phyloP scores from a whole-genome alignment of 1,140 invertebrate species.

The Lethocerus indicus region DNA sequence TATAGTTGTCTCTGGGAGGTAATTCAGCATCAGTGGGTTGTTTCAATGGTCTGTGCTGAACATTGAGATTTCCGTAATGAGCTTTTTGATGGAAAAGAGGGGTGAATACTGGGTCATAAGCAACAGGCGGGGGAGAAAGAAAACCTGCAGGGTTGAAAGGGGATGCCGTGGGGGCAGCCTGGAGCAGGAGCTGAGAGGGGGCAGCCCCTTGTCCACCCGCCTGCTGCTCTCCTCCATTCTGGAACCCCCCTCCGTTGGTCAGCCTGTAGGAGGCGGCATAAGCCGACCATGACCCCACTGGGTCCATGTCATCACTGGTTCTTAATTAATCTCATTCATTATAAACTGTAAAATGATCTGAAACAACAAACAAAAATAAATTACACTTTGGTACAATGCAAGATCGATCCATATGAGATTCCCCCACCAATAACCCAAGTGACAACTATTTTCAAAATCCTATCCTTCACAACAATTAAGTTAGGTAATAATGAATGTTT shows the following conservation, averaged over 20 bases:
- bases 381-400: too few relatives aligned
- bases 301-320: slow-evolving; percentile 38
- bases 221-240: slow-evolving; percentile 36
- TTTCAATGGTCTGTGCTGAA: slow-evolving; percentile 31
- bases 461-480: too few relatives aligned
- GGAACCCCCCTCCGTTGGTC: slow-evolving; percentile 38
- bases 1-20: too few relatives aligned
- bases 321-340: too few relatives aligned
- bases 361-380: too few relatives aligned
- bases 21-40: slow-evolving; percentile 31
- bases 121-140: slow-evolving; percentile 40
- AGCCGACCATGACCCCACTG: slow-evolving; percentile 52
- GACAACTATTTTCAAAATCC: too few relatives aligned
- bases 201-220: slow-evolving; percentile 29
- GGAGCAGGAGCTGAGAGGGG: slow-evolving; percentile 38
- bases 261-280: slow-evolving; percentile 45
- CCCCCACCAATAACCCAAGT: too few relatives aligned
- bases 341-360: too few relatives aligned
- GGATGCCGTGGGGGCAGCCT: slow-evolving; percentile 29
- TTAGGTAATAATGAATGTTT: too few relatives aligned
- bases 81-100: slow-evolving; percentile 48
- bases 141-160: slow-evolving; percentile 50
- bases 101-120: slow-evolving; percentile 51
- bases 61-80: slow-evolving; percentile 24
- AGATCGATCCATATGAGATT: too few relatives aligned